Evolutionary conservation across 2,113 vertebrate species (phyloP).

Genomic region (Ictalurus punctatus): DNA sequence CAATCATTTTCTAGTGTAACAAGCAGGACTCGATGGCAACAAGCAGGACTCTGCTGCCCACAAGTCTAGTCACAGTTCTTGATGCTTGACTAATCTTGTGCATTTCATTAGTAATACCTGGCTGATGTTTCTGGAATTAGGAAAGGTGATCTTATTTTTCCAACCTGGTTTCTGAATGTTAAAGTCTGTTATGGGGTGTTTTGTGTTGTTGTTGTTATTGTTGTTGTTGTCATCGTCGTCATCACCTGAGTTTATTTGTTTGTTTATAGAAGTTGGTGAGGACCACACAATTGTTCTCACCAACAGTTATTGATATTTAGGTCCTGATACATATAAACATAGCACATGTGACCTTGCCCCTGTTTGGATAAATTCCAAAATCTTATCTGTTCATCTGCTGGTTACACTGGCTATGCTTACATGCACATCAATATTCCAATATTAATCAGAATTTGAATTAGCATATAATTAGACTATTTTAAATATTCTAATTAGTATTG

Average conservation of each 20-base stretch:
- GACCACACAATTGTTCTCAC: background rate
- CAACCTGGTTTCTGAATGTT: background rate
- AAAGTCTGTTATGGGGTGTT: no score
- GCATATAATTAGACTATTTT: no score
- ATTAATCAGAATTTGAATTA: no score
- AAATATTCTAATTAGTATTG: no score
- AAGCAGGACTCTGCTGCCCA: background rate
- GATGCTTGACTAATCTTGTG: background rate
- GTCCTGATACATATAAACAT: background rate
- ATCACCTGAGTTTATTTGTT: background rate
- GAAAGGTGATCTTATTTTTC: background rate
- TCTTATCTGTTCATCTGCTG: background rate
- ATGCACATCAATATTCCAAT: no score
- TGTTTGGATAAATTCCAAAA: background rate
- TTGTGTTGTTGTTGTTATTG: background rate
- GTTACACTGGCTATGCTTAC: no score
- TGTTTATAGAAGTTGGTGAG: background rate
- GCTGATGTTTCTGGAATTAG: background rate
- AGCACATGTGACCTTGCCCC: background rate
- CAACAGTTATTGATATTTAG: no score
- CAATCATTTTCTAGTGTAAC: background rate
- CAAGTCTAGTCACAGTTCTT: background rate
- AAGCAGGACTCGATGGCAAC: background rate
- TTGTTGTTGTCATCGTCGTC: background rate
- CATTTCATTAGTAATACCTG: background rate